Evolutionary conservation across 2,113 vertebrate species (phyloP), one percentile per base, ranked within the genome.

Genomic region (Oncorhynchus kisutch): DNA sequence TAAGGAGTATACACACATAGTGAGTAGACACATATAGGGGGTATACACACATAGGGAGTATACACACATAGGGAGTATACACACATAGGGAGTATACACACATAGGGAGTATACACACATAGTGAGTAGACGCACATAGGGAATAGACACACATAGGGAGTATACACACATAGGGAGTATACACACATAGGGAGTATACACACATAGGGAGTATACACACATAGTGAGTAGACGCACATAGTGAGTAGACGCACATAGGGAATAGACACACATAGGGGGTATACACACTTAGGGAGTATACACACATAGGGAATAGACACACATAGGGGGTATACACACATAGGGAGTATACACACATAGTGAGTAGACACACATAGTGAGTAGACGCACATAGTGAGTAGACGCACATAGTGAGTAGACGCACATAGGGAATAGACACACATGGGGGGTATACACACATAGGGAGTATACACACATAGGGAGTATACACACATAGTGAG

Each of bases 161-260:
- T 31, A 31, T 5, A 31, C 5, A 0, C 5, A 31, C 4, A 31
- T 5, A 5, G 1, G 29, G 5, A 1, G 29, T 31, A 5, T 0
- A 31, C 29, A 1, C 29, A 31, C 5, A 5, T 5, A 31, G 5
- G 1, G 29, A 31, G 29, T 31, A 31, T 5, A 1, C 29, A 54
- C 67, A 20, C n/a, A 59, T 14, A 3, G 0, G 1, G 9, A 49
- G 13, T 34, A 48, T 27, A 70, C n/a, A 9, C 22, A 34, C 31
- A 34, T 34, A 6, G n/a, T 12, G 14, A 34, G 31, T 34, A 34
- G 6, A 7, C 31, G 1, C 31, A 34, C 31, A 34, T 27, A 31
- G 4, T 9, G 1, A 62, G 72, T 74, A 29, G 29, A 29, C 0
- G 3, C 31, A 34, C 31, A 34, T 34, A 34, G 1, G 5, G 31